Conservation (phyloP, 35 echinoderm and acorn worm species). For the Diadema setosum region DNA sequence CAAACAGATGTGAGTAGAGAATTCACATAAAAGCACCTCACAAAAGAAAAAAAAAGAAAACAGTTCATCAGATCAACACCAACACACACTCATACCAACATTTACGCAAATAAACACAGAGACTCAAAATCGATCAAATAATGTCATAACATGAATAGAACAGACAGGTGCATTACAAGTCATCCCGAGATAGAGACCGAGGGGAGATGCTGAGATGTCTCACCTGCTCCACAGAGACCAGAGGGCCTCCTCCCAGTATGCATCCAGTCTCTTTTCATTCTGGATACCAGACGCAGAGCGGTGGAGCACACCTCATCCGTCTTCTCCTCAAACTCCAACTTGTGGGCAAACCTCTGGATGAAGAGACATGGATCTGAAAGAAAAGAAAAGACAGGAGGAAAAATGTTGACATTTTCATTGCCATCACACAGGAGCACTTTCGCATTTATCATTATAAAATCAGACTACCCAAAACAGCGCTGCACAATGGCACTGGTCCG, state of each 20-base stretch:
- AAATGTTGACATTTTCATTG: background rate
- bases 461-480: too few relatives aligned
- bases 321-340: constrained; percentile 88
- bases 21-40: background rate
- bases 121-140: too few relatives aligned
- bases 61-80: too few relatives aligned
- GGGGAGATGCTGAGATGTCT: background rate
- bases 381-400: background rate
- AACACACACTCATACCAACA: too few relatives aligned
- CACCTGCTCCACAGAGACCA: constrained; percentile 94
- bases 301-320: constrained; percentile 87
- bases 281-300: constrained; percentile 72
- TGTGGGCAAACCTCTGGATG: constrained; percentile 91
- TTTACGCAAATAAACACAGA: too few relatives aligned
- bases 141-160: too few relatives aligned
- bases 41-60: background rate
- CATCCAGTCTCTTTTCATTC: constrained; percentile 99
- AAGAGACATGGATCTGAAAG: constrained; percentile 88
- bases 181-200: background rate
- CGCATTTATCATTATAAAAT: too few relatives aligned
- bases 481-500: too few relatives aligned
- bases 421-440: too few relatives aligned
- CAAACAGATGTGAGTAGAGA: background rate
- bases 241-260: constrained; percentile 91
- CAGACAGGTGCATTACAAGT: too few relatives aligned